Evolutionary conservation across 2,797 vertebrate species (phyloP).

Genomic region (Hozukius guyotensis): DNA sequence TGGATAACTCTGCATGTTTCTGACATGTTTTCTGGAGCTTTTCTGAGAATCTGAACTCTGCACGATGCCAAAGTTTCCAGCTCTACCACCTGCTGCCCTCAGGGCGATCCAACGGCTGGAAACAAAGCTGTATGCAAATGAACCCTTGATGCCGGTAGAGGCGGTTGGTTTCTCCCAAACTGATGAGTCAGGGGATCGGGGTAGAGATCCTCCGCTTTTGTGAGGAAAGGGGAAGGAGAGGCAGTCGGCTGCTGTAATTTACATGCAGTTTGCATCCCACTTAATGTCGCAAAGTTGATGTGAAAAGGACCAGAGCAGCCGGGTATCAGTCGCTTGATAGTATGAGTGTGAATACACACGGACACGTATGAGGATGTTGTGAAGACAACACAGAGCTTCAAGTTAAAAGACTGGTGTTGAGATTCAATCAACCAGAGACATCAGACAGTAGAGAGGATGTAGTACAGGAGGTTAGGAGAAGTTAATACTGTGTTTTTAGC

Average conservation of each 20-base stretch:
- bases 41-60: slow-evolving; percentile 2
- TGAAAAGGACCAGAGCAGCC: background rate
- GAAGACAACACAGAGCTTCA: background rate
- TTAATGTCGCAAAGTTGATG: background rate
- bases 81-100: slow-evolving; percentile 63
- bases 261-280: slow-evolving; percentile 63
- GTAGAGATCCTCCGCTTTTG: background rate
- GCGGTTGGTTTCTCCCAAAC: slow-evolving; percentile 43
- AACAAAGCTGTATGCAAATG: slow-evolving; percentile 81
- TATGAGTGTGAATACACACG: slow-evolving; percentile 13
- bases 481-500: background rate
- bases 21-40: no score
- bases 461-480: background rate
- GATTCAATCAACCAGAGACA: background rate
- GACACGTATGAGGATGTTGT: background rate
- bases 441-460: background rate
- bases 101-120: slow-evolving; percentile 55
- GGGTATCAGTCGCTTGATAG: background rate
- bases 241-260: slow-evolving; percentile 39
- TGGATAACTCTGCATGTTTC: no score
- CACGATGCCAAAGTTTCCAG: slow-evolving; percentile 10
- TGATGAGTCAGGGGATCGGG: slow-evolving; percentile 41
- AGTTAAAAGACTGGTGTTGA: background rate
- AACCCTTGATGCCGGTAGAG: slow-evolving; percentile 2
- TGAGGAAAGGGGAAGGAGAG: background rate